Evolutionary conservation across 2,113 vertebrate genomes (phyloP).

Genomic region (Tachysurus fulvidraco): DNA sequence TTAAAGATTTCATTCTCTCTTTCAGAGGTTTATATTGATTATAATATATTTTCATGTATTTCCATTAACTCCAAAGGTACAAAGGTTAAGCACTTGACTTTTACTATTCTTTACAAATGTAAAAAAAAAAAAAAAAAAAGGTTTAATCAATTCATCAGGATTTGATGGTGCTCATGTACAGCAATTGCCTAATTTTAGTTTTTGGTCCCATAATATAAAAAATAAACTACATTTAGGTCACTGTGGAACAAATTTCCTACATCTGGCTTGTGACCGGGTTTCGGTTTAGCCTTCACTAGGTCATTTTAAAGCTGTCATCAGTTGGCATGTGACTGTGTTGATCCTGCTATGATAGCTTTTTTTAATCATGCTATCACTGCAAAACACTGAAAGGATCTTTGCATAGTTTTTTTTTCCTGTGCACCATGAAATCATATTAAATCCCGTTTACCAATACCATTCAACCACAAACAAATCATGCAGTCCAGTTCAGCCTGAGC

Average conservation of each 20-base stretch:
- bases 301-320: slow-evolving; percentile 30
- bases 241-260: slow-evolving; percentile 61
- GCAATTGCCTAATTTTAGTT: slow-evolving; percentile 66
- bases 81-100: too few species aligned
- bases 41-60: background rate
- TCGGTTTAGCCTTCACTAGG: slow-evolving; percentile 42
- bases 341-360: background rate
- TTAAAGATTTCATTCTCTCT: background rate
- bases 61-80: too few species aligned
- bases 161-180: slow-evolving; percentile 21
- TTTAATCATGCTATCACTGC: background rate
- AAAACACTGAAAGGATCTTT: slow-evolving; percentile 54
- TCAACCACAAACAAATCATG: slow-evolving; percentile 42
- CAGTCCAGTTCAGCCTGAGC: background rate
- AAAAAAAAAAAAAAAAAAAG: background rate
- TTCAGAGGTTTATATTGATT: background rate
- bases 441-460: slow-evolving; percentile 50
- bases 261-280: slow-evolving; percentile 57
- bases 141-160: slow-evolving; percentile 21
- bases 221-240: slow-evolving; percentile 69
- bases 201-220: slow-evolving; percentile 47
- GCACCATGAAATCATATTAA: slow-evolving; percentile 52
- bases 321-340: background rate
- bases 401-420: slow-evolving; percentile 56
- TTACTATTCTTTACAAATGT: background rate